These are phyloP conservation scores for Dryobota labecula DNA, from an alignment of 2,888 invertebrate genomes.

Conservation along the genomic window DNA sequence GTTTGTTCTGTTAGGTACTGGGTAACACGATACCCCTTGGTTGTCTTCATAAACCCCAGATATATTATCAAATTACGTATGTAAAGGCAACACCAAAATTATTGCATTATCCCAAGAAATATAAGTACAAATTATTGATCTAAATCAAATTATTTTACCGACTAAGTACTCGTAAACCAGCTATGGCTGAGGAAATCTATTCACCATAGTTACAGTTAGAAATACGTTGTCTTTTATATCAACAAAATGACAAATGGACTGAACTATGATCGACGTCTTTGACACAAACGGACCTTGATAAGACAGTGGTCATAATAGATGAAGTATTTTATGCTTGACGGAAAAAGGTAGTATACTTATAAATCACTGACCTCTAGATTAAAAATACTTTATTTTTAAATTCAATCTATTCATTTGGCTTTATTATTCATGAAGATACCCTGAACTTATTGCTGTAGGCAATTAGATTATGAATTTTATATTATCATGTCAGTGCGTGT, in stretches of 20 bases:
- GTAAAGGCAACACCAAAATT: too few species aligned
- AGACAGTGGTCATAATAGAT: not conserved
- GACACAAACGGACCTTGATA: not conserved
- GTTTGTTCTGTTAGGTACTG: too few species aligned
- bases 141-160: too few species aligned
- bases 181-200: too few species aligned
- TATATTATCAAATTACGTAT: too few species aligned
- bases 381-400: constrained; percentile 16
- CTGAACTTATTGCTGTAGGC: constrained; percentile 30
- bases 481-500: constrained; percentile 32
- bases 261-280: not conserved
- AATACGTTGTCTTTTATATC: not conserved
- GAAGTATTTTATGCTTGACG: not conserved
- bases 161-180: too few species aligned
- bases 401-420: constrained; percentile 9
- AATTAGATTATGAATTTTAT: constrained; percentile 58
- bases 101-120: too few species aligned
- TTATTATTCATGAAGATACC: constrained; percentile 49
- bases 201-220: too few species aligned
- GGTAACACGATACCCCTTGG: too few species aligned
- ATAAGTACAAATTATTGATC: too few species aligned
- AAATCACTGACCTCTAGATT: constrained; percentile 17
- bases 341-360: not conserved
- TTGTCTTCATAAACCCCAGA: too few species aligned
- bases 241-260: constrained; percentile 4